Evolutionary conservation across 2,888 invertebrate genomes (phyloP).

Genomic region (Cephus nigrinus): DNA sequence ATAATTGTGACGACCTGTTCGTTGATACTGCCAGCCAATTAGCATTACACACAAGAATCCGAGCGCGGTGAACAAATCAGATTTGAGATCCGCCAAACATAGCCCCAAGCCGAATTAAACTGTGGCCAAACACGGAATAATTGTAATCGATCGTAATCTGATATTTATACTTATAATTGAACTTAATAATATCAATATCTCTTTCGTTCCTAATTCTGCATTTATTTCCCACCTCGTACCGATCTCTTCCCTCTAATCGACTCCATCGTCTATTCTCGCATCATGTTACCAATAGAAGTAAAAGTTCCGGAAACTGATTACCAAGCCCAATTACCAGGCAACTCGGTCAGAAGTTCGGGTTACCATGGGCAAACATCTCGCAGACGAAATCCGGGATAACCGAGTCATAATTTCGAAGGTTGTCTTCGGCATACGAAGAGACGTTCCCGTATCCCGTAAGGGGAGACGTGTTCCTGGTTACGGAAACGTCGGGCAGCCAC

Average conservation of each 20-base stretch:
- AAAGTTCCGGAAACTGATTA: not conserved
- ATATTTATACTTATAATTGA: not conserved
- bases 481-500: not conserved
- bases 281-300: not conserved
- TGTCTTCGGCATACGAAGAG: constrained; percentile 22
- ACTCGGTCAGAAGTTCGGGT: not conserved
- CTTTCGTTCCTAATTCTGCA: not conserved
- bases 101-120: not conserved
- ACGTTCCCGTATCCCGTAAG: not conserved
- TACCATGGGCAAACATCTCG: constrained; percentile 13
- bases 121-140: not conserved
- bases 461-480: not conserved
- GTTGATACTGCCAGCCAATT: constrained; percentile 23
- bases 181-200: not conserved
- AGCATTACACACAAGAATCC: not conserved
- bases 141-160: not conserved
- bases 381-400: constrained; percentile 28
- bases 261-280: not conserved
- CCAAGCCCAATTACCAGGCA: not conserved
- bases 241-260: not conserved
- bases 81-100: not conserved
- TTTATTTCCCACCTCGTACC: not conserved
- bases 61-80: not conserved
- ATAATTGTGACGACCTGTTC: constrained; percentile 19
- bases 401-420: constrained; percentile 24